These are phyloP conservation scores for Fukomys damarensis DNA, from an alignment of 2,113 vertebrate species.

Conservation along the genomic window DNA sequence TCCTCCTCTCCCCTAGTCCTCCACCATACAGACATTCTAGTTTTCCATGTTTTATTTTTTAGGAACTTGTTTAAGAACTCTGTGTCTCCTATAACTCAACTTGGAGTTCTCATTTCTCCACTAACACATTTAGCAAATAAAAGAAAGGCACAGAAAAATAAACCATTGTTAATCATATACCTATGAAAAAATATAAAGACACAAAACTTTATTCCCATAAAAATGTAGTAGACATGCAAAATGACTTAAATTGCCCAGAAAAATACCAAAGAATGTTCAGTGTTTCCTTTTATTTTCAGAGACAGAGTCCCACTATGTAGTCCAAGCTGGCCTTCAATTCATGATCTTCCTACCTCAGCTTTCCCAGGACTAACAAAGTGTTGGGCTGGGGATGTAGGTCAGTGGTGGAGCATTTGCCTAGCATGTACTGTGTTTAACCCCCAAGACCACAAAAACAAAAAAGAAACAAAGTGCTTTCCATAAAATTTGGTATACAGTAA, in stretches of 20 bases:
- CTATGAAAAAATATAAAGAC: not conserved
- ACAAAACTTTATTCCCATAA: not conserved
- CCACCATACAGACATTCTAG: rapidly evolving
- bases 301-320: not conserved
- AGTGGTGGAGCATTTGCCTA: not conserved
- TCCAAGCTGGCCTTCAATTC: not conserved
- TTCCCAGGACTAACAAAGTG: not conserved
- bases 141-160: not conserved
- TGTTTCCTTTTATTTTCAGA: not conserved
- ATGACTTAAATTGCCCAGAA: not conserved
- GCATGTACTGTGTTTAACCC: not conserved
- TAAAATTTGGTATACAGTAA: not conserved
- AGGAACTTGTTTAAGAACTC: not conserved
- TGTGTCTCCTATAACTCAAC: not conserved
- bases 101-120: not conserved
- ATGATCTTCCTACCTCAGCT: not conserved
- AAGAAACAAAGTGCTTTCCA: not conserved
- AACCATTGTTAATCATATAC: not conserved
- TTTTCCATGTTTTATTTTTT: not conserved
- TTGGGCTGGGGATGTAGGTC: not conserved
- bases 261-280: not conserved
- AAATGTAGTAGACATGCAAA: not conserved
- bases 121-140: not conserved
- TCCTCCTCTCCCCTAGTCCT: not conserved
- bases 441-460: not conserved